Conservation (phyloP, 2,888 invertebrate genomes). For the Pogonocherus hispidulus region DNA sequence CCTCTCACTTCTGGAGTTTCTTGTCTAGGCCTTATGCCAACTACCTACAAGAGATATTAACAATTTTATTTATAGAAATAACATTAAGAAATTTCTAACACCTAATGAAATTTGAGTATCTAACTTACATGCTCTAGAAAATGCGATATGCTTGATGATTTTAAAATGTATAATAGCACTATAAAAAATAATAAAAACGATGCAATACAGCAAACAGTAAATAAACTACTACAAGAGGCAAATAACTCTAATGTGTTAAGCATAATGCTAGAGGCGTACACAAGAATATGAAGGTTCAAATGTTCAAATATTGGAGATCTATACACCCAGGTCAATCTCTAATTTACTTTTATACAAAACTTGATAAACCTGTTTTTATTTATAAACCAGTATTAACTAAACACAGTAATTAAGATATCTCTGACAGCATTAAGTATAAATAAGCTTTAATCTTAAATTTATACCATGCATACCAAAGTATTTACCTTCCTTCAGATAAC, state of each 20-base stretch:
- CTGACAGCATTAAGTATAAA: neutral
- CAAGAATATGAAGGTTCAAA: neutral
- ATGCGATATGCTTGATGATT: constrained; percentile 53
- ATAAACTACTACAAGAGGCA: constrained; percentile 18
- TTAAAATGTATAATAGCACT: constrained; percentile 48
- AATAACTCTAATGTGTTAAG: neutral
- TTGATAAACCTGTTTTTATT: constrained; percentile 2
- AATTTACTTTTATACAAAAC: neutral
- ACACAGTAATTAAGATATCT: neutral
- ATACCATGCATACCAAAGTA: neutral
- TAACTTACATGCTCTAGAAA: constrained; percentile 55
- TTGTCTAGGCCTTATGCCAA: constrained; percentile 37
- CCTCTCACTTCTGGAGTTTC: no score
- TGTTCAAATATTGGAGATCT: neutral
- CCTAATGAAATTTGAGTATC: neutral
- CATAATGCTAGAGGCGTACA: neutral
- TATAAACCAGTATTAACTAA: neutral
- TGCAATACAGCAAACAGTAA: constrained; percentile 28
- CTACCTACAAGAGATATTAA: constrained; percentile 37
- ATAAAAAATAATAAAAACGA: neutral
- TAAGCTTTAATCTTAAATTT: neutral
- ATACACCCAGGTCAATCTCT: neutral
- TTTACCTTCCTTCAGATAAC: neutral
- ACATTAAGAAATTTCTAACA: neutral
- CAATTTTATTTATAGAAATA: no score